Evolutionary conservation across 2,888 invertebrate genomes (phyloP), one percentile per base, ranked within the genome.

Genomic region (Drosophila niveifrons): DNA sequence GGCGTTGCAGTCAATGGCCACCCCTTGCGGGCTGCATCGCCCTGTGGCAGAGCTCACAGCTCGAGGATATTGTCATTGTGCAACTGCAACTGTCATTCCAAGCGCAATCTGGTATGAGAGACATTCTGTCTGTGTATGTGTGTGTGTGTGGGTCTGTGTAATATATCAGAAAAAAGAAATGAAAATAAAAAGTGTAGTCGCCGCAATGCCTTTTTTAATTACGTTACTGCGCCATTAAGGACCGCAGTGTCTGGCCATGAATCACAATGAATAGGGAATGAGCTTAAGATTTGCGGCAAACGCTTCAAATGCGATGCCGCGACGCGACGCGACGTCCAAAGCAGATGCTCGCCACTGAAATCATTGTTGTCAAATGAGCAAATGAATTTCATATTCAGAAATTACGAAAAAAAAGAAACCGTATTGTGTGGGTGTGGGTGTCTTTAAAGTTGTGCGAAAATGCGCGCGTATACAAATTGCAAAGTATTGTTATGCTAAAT

Each of bases 161-260:
- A 75, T 78, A 61, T 78, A 82, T 84, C 85, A 81, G 66, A 4
- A 13, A 61, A 53, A 83, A 13, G 58, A 53, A 83, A 46, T 56
- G 61, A 68, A 74, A 83, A 71, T 68, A 68, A 63, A 71, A 75
- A 76, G 72, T 72, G 51, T 64, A 51, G 66, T 66, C 47, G 71
- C 69, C 83, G 87, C 82, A 84, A 77, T 87, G 89, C 77, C 71
- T 75, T 89, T 84, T 84, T 88, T 84, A 84, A 84, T 88, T 84
- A 87, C 84, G 82, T 81, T 83, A 87, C 89, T 84, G 84, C 89
- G 65, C 77, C 82, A 88, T 87, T 88, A 79, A 79, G 76, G 66
- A 67, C 87, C 78, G 80, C 79, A 79, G 64, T 79, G 78, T 79
- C 75, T 79, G 82, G 62, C 69, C 80, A 79, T 71, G 70, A 69